Percentiles rank a stretch among this genome's conserved stretches.
Evolutionary conservation across 1,140 invertebrate genomes (phyloP).

Genomic region (Scaptomyza montana): DNA sequence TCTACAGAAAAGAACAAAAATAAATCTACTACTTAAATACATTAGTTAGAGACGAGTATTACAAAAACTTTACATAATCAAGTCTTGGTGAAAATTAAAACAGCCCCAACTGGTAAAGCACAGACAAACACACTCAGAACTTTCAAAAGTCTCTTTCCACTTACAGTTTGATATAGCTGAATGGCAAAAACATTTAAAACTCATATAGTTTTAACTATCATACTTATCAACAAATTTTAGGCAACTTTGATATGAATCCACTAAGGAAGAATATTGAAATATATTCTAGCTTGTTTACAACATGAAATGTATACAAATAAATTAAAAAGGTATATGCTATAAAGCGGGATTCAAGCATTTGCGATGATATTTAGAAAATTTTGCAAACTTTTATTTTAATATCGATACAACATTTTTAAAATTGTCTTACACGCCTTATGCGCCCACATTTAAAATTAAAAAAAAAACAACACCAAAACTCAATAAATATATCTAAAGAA

Average conservation of each 20-base stretch:
- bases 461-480: slow-evolving; percentile 40
- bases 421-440: slow-evolving; percentile 50
- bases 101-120: slow-evolving; percentile 22
- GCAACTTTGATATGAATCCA: slow-evolving; percentile 71
- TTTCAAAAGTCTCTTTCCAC: slow-evolving; percentile 40
- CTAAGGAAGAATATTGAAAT: slow-evolving; percentile 67
- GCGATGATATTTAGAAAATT: slow-evolving; percentile 15
- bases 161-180: slow-evolving; percentile 50
- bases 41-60: slow-evolving; percentile 56
- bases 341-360: slow-evolving; percentile 2
- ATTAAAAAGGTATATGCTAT: slow-evolving; percentile 23
- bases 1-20: background rate
- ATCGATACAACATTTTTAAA: slow-evolving; percentile 46
- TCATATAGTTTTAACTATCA: slow-evolving; percentile 75
- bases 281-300: slow-evolving; percentile 74
- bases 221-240: slow-evolving; percentile 71
- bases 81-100: slow-evolving; percentile 33
- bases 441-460: slow-evolving; percentile 51
- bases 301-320: slow-evolving; percentile 55
- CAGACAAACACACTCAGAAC: slow-evolving; percentile 23
- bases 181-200: slow-evolving; percentile 49
- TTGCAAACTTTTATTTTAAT: slow-evolving; percentile 40
- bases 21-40: slow-evolving; percentile 2
- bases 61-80: slow-evolving; percentile 27
- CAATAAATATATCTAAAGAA: slow-evolving; percentile 46